A percentile compares a stretch with the other conserved stretches of the same genome.
phyloP scores from a whole-genome alignment of 2,797 vertebrate species.

The Oreochromis grahami region DNA sequence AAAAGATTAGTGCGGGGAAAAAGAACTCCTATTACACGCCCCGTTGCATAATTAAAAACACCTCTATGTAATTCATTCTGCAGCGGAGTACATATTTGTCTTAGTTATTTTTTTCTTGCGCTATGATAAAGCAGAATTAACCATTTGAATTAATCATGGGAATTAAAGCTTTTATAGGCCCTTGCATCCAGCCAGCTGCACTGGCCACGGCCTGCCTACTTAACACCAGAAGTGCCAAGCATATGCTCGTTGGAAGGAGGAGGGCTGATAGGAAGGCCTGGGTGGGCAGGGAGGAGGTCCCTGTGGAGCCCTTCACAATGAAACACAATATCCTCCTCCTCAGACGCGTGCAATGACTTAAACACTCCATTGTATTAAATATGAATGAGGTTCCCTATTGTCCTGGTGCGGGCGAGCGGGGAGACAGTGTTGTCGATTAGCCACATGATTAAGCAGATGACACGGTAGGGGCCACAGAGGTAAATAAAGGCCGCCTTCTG shows the following conservation, averaged over 20 bases:
- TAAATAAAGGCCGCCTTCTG: conserved; percentile 97
- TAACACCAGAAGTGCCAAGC: conserved; percentile 82
- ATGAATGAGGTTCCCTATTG: conserved; percentile 92
- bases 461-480: conserved; percentile 86
- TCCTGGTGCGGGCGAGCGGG: conserved; percentile 79
- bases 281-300: conserved; percentile 75
- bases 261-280: conserved; percentile 65
- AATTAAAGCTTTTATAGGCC: conserved; percentile 77
- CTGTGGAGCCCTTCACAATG: conserved; percentile 86
- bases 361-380: conserved; percentile 95
- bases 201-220: conserved; percentile 68
- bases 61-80: conserved; percentile 73
- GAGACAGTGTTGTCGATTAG: conserved; percentile 87
- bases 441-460: conserved; percentile 98
- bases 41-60: conserved; percentile 79
- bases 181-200: conserved; percentile 85
- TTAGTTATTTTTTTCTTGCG: conserved; percentile 77
- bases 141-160: conserved; percentile 86
- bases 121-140: conserved; percentile 77
- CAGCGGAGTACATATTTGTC: conserved; percentile 80
- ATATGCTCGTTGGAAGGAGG: conserved; percentile 86
- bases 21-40: conserved; percentile 66
- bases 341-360: conserved; percentile 90
- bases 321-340: conserved; percentile 83
- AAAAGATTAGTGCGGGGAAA: conserved; percentile 65